A percentile compares a stretch with the other conserved stretches of the same genome.
Evolutionary conservation across 2,113 vertebrate species (phyloP).

Genomic region (Heterotis niloticus): DNA sequence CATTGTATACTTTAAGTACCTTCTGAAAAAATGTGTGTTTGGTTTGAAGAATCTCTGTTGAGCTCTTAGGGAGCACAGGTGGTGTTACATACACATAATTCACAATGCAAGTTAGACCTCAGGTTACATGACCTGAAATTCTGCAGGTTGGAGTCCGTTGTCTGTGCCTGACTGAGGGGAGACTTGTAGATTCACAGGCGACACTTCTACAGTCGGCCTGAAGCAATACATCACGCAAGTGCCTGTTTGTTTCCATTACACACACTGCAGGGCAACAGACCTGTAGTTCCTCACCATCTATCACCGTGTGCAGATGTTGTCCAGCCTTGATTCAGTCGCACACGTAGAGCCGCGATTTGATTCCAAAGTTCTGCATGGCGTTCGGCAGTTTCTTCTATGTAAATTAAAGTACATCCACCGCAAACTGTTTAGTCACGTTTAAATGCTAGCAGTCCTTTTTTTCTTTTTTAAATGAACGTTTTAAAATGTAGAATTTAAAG

Average conservation of each 20-base stretch:
- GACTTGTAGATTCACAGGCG: background rate
- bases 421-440: too few relatives aligned
- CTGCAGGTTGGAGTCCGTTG: background rate
- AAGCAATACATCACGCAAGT: too few relatives aligned
- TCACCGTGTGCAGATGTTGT: background rate
- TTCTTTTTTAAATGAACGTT: too few relatives aligned
- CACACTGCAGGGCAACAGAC: background rate
- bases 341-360: background rate
- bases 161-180: background rate
- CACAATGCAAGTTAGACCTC: background rate
- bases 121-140: background rate
- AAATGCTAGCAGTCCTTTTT: too few relatives aligned
- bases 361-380: too few relatives aligned
- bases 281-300: background rate
- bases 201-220: background rate
- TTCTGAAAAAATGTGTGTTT: slow-evolving; percentile 1
- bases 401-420: too few relatives aligned
- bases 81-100: background rate
- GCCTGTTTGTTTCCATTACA: slow-evolving; percentile 15
- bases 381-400: too few relatives aligned
- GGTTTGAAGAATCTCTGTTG: background rate
- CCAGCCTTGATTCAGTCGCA: background rate
- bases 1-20: background rate
- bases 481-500: too few relatives aligned
- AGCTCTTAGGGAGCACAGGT: background rate